Percentiles rank a stretch among this genome's conserved stretches.
Evolutionary conservation across 2,888 invertebrate species (phyloP).

Genomic region (Kuschelorhynchus macadamiae): DNA sequence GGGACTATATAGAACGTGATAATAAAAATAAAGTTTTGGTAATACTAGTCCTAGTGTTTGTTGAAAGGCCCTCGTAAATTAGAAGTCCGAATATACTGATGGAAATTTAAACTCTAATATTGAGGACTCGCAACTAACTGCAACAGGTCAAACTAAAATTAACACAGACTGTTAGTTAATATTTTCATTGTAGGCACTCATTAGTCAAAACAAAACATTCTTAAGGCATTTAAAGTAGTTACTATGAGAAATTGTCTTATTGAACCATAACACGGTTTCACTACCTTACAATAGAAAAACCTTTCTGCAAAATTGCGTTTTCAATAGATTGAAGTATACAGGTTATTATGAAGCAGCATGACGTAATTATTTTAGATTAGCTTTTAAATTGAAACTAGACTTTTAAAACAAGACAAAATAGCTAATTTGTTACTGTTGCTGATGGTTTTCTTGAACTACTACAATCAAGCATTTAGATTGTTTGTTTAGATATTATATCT

Average conservation of each 20-base stretch:
- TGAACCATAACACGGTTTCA: conserved; percentile 36
- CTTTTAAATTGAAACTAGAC: conserved; percentile 36
- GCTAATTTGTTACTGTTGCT: conserved; percentile 15
- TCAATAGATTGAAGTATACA: conserved; percentile 38
- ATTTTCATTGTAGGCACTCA: no score
- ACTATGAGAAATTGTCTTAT: conserved; percentile 32
- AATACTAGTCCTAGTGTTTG: no score
- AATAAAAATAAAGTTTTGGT: no score
- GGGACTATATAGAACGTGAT: no score
- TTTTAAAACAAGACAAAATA: conserved; percentile 23
- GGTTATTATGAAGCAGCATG: conserved; percentile 33
- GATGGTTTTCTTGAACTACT: not conserved
- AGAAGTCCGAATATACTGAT: no score
- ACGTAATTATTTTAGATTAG: conserved; percentile 38
- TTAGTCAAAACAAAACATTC: not conserved
- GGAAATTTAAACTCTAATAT: no score
- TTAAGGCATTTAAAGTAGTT: conserved; percentile 15
- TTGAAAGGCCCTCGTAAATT: no score
- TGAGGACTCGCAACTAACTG: no score
- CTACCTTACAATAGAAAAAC: conserved; percentile 26
- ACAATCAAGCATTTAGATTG: not conserved
- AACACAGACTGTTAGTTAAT: not conserved
- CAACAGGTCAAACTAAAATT: no score
- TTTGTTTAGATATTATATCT: no score
- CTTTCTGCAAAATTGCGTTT: conserved; percentile 38